A percentile compares a stretch with the other conserved stretches of the same genome.
Conservation (phyloP, 2,113 vertebrate species). For the Meriones unguiculatus region DNA sequence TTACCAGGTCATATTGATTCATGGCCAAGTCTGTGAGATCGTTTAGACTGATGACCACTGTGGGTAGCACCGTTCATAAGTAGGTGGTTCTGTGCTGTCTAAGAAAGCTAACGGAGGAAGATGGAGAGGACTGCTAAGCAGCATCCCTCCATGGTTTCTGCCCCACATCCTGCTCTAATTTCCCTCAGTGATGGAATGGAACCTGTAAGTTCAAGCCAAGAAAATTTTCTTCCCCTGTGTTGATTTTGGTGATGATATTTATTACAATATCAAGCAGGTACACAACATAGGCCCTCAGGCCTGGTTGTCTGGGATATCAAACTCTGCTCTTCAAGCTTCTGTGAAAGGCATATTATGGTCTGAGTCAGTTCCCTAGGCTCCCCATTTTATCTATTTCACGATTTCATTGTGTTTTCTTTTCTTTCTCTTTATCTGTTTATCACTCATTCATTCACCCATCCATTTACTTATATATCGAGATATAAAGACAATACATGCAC, state of each 20-base stretch:
- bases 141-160: neutral
- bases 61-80: neutral
- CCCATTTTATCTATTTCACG: neutral
- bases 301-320: neutral
- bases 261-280: neutral
- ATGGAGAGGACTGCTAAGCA: neutral
- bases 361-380: neutral
- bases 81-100: neutral
- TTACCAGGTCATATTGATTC: too few species aligned
- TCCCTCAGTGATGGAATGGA: too few species aligned
- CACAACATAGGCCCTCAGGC: neutral
- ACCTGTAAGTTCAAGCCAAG: too few species aligned
- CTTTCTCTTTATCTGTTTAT: neutral
- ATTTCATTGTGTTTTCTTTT: neutral
- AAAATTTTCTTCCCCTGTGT: neutral
- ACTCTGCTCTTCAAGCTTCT: neutral
- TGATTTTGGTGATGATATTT: neutral
- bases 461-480: neutral
- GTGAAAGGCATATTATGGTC: neutral
- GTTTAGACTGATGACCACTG: neutral
- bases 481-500: neutral
- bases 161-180: neutral
- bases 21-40: neutral
- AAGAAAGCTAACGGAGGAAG: neutral
- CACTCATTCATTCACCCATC: accelerated